phyloP scores from a whole-genome alignment of 1,140 invertebrate species.

The Brachystomella parvula region DNA sequence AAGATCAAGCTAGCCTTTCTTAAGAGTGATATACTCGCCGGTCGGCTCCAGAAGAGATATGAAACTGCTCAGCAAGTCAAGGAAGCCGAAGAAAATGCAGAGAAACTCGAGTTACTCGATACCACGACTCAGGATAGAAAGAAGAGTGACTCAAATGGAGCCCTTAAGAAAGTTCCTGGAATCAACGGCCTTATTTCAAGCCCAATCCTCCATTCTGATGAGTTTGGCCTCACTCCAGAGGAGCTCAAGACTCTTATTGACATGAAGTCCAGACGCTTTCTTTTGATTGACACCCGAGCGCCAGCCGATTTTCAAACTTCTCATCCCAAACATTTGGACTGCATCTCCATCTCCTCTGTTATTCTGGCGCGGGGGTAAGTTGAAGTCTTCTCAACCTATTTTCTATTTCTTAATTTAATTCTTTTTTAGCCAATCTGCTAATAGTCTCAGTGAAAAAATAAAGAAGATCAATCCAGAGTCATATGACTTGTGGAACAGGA shows the following conservation, averaged over 20 bases:
- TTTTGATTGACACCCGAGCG: slow-evolving; percentile 66
- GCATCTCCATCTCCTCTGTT: slow-evolving; percentile 67
- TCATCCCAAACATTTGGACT: slow-evolving; percentile 54
- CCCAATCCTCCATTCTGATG: neutral
- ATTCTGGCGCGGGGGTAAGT: slow-evolving; percentile 62
- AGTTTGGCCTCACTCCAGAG: slow-evolving; percentile 41
- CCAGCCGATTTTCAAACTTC: slow-evolving; percentile 56
- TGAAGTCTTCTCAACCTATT: slow-evolving; percentile 31
- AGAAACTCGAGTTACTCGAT: too few relatives aligned
- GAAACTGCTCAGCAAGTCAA: too few relatives aligned
- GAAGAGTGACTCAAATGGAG: too few relatives aligned
- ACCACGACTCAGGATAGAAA: too few relatives aligned
- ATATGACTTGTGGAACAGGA: slow-evolving; percentile 52
- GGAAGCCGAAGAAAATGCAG: too few relatives aligned
- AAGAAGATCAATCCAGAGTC: slow-evolving; percentile 44
- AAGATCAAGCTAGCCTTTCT: too few relatives aligned
- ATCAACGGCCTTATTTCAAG: neutral
- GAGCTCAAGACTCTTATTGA: slow-evolving; percentile 57
- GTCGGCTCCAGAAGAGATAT: too few relatives aligned
- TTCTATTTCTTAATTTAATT: slow-evolving; percentile 13
- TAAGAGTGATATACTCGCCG: too few relatives aligned
- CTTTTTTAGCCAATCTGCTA: slow-evolving; percentile 42
- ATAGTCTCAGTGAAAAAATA: slow-evolving; percentile 52
- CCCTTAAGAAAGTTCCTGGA: slow-evolving; percentile 27
- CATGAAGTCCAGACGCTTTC: slow-evolving; percentile 51